Evolutionary conservation across 1,140 invertebrate species (phyloP).

Genomic region (Tyrophagus putrescentiae): DNA sequence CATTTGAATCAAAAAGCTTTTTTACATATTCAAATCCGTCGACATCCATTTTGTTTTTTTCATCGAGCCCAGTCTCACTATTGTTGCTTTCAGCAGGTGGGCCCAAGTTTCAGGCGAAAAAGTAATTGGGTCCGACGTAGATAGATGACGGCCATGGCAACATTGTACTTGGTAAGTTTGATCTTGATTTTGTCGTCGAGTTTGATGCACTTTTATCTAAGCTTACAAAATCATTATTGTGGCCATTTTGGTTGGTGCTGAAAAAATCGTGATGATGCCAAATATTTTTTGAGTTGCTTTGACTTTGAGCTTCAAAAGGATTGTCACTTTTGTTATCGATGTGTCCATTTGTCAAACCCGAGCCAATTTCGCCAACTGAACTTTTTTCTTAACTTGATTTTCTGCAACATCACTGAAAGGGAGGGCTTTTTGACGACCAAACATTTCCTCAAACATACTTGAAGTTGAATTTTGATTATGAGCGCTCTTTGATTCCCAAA

Average conservation of each 20-base stretch:
- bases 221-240: too few species aligned
- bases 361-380: not conserved
- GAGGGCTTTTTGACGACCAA: not conserved
- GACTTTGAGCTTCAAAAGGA: not conserved
- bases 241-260: not conserved
- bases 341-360: not conserved
- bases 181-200: not conserved
- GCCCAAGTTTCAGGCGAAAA: not conserved
- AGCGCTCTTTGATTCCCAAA: too few species aligned
- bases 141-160: not conserved
- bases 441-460: not conserved
- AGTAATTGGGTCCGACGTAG: not conserved
- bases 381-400: slow-evolving; percentile 3
- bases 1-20: not conserved
- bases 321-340: not conserved
- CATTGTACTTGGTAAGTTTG: not conserved
- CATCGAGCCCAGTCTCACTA: not conserved
- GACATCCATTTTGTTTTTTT: not conserved
- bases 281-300: not conserved
- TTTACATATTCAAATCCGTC: not conserved
- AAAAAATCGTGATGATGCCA: not conserved
- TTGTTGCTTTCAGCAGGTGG: not conserved
- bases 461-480: not conserved
- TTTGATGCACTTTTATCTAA: too few species aligned
- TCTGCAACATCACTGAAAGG: not conserved